These are phyloP conservation scores for Omphaloscelis lunosa DNA, from an alignment of 2,888 invertebrate species.

Conservation along the genomic window DNA sequence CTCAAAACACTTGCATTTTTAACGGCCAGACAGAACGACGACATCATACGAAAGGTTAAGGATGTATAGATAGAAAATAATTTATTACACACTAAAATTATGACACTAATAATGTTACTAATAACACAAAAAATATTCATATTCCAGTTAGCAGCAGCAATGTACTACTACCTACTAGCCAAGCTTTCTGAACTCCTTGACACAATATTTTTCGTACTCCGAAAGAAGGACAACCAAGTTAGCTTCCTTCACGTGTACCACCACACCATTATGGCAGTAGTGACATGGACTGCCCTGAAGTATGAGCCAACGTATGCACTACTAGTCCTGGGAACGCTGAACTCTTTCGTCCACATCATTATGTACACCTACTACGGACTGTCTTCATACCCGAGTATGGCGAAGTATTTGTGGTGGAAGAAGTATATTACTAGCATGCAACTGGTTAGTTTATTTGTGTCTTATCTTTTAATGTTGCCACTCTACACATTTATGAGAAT, in stretches of 20 bases:
- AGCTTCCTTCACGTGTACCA: slow-evolving; percentile 96
- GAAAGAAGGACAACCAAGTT: slow-evolving; percentile 93
- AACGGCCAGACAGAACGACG: neutral
- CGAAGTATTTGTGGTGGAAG: slow-evolving; percentile 95
- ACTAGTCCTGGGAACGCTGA: slow-evolving; percentile 47
- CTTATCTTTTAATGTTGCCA: neutral
- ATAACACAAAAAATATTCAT: no score
- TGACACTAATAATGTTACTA: no score
- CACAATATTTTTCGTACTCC: slow-evolving; percentile 95
- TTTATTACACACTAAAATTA: no score
- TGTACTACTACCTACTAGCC: slow-evolving; percentile 91
- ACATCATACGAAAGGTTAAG: neutral
- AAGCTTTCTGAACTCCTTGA: slow-evolving; percentile 93
- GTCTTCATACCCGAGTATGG: slow-evolving; percentile 92
- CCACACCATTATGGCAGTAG: slow-evolving; percentile 90
- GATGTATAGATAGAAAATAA: no score
- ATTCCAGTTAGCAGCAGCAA: slow-evolving; percentile 62
- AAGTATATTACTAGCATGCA: slow-evolving; percentile 94
- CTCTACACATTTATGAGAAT: neutral
- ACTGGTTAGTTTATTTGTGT: slow-evolving; percentile 87
- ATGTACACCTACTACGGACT: slow-evolving; percentile 95
- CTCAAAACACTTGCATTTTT: neutral
- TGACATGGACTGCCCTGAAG: slow-evolving; percentile 91
- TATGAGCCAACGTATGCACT: slow-evolving; percentile 57
- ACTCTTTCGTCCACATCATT: slow-evolving; percentile 91